These are phyloP conservation scores for Rallus limicola DNA, from an alignment of 2,113 vertebrate genomes.

Conservation along the genomic window DNA sequence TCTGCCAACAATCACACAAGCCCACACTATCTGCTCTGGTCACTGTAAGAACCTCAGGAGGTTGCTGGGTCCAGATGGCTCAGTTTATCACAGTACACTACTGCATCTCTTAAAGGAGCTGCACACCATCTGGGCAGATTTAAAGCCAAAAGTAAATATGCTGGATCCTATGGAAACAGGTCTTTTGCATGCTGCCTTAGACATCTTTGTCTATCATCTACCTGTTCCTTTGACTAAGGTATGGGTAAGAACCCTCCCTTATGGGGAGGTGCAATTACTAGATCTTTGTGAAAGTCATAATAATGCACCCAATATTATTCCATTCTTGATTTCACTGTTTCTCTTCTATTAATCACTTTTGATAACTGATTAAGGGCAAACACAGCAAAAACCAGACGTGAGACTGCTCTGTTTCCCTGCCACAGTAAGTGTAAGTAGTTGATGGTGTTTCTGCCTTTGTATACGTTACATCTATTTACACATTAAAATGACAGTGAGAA, in stretches of 20 bases:
- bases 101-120: not conserved
- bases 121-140: slow-evolving; percentile 2
- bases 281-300: not conserved
- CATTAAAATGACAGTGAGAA: not conserved
- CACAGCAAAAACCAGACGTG: not conserved
- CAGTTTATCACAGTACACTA: not conserved
- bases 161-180: not conserved
- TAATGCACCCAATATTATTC: not conserved
- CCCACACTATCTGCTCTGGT: slow-evolving; percentile 13
- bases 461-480: not conserved
- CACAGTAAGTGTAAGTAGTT: not conserved
- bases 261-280: not conserved
- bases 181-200: not conserved
- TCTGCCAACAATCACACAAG: not conserved
- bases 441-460: too few species aligned
- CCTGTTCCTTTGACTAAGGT: not conserved
- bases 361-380: not conserved
- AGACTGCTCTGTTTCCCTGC: not conserved
- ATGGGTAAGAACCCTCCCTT: not conserved
- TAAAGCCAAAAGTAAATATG: not conserved
- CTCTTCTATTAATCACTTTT: not conserved
- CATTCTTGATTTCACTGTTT: not conserved
- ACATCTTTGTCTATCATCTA: not conserved
- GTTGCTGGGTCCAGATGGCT: slow-evolving; percentile 32
- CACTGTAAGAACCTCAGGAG: slow-evolving; percentile 11